Evolutionary conservation across 2,113 vertebrate genomes (phyloP).

Genomic region (Montifringilla adamsi): DNA sequence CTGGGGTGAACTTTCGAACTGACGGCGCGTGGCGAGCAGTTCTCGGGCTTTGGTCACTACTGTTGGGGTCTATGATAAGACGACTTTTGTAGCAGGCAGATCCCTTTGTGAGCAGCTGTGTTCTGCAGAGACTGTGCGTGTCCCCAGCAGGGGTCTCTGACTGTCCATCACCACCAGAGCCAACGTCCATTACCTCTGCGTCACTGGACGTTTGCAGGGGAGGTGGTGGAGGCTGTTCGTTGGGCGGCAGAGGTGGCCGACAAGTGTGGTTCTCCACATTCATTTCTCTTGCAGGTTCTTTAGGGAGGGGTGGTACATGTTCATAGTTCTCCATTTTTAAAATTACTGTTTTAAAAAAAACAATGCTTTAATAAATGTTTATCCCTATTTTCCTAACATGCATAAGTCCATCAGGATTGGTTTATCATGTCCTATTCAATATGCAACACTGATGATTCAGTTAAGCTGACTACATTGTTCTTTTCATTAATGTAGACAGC

Average conservation of each 20-base stretch:
- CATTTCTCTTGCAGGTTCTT: conserved; percentile 86
- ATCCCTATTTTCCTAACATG: conserved; percentile 78
- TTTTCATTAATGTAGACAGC: conserved; percentile 99
- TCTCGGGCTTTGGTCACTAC: conserved; percentile 85
- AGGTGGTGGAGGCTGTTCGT: conserved; percentile 98
- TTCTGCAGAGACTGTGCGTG: conserved; percentile 76
- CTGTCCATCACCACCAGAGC: conserved; percentile 99
- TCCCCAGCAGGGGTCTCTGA: conserved; percentile 92
- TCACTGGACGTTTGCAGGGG: conserved; percentile 99
- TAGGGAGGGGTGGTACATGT: conserved; percentile 88
- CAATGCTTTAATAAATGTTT: conserved; percentile 71
- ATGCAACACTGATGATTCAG: conserved; percentile 89
- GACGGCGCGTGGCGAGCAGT: conserved; percentile 94
- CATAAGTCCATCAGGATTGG: conserved; percentile 77
- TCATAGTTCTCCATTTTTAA: conserved; percentile 88
- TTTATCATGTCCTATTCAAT: conserved; percentile 69
- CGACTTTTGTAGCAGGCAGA: conserved; percentile 85
- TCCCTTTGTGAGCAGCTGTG: conserved; percentile 86
- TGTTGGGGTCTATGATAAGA: conserved; percentile 79
- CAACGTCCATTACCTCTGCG: conserved; percentile 99
- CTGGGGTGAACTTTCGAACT: conserved; percentile 90
- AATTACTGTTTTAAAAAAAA: conserved; percentile 62
- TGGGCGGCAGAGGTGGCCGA: conserved; percentile 80
- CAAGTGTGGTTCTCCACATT: conserved; percentile 79
- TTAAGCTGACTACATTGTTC: conserved; percentile 99